Evolutionary conservation across 2,797 vertebrate species (phyloP), one percentile per base, ranked within the genome.

Genomic region (Enteromius argenteus): DNA sequence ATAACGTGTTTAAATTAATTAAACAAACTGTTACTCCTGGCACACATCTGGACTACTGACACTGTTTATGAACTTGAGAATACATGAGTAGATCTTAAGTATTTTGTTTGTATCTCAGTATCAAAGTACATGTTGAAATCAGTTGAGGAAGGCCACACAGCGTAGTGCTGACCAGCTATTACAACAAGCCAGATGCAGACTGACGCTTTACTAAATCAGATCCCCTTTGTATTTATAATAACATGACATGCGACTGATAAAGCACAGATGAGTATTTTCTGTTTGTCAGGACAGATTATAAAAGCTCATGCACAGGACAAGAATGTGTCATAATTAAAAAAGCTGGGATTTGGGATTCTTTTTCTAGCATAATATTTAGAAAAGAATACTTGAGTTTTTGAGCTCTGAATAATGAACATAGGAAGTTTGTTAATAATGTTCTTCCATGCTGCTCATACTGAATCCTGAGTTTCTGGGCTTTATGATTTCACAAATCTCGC

Each of bases 151-250:
- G 74, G 39, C 82, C 82, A 78, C 81, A 84, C 64, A 84, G 37
- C 19, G 51, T n/a, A 84, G 62, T 56, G 37, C 74, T 58, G 74
- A 77, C 23, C 35, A 42, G 8, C 8, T 21, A 56, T 67, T 71
- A 84, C 82, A 84, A 78, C 23, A 78, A 84, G 51, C 74, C 82
- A 84, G 81, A 83, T 69, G 49, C 6, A 30, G 39, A 78, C 51
- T 11, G 58, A 64, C 21, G 8, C 42, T 44, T 32, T 13, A 39
- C 11, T 84, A 84, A 84, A 84, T 84, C 64, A 84, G 46, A 78
- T 76, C 17, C 15, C 10, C 46, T 83, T 66, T 53, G 37, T 75
- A 66, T 68, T 77, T 83, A 84, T 19, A 83, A 83, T 75, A 84
- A 84, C 82, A 84, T 71, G 74, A 84, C 74, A 69, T n/a, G 74